Conservation (phyloP, 2,888 invertebrate genomes). For the Octodonta nipae region DNA sequence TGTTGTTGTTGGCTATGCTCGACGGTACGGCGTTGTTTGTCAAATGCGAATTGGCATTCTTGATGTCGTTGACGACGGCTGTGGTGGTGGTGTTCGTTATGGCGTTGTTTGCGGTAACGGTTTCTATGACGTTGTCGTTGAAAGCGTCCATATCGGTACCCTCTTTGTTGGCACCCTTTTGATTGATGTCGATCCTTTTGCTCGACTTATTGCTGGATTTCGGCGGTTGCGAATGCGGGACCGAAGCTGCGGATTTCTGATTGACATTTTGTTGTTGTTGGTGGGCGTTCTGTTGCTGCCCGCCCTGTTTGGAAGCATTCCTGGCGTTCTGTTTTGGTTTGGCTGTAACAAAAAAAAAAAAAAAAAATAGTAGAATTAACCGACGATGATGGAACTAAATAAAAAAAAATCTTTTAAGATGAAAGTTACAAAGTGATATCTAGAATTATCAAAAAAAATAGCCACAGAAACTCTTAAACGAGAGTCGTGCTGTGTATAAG, state of each 20-base stretch:
- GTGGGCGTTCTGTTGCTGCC: constrained; percentile 7
- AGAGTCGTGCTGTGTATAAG: too few species aligned
- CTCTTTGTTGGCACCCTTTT: constrained; percentile 45
- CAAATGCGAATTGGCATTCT: constrained; percentile 10
- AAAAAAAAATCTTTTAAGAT: too few species aligned
- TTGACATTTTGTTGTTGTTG: too few species aligned
- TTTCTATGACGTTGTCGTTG: constrained; percentile 29
- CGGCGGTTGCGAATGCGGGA: constrained; percentile 33
- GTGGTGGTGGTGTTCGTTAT: constrained; percentile 9
- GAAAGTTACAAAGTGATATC: too few species aligned
- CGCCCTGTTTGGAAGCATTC: too few species aligned
- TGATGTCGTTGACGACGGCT: constrained; percentile 9
- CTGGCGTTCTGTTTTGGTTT: constrained; percentile 29
- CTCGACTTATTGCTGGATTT: constrained; percentile 39
- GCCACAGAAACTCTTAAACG: too few species aligned
- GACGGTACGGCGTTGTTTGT: constrained; percentile 3
- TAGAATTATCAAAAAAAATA: too few species aligned
- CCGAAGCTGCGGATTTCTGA: constrained; percentile 14
- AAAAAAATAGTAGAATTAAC: too few species aligned
- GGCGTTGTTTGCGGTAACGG: constrained; percentile 11
- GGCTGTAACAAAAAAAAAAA: constrained; percentile 22
- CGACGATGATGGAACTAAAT: too few species aligned
- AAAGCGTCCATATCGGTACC: constrained; percentile 49
- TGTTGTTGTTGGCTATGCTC: constrained; percentile 4
- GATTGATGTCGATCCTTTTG: constrained; percentile 41